Percentiles rank a stretch among this genome's conserved stretches.
These are phyloP conservation scores for Eueremaeus valkanovi DNA, from an alignment of 2,888 invertebrate genomes.

Conservation along the genomic window DNA sequence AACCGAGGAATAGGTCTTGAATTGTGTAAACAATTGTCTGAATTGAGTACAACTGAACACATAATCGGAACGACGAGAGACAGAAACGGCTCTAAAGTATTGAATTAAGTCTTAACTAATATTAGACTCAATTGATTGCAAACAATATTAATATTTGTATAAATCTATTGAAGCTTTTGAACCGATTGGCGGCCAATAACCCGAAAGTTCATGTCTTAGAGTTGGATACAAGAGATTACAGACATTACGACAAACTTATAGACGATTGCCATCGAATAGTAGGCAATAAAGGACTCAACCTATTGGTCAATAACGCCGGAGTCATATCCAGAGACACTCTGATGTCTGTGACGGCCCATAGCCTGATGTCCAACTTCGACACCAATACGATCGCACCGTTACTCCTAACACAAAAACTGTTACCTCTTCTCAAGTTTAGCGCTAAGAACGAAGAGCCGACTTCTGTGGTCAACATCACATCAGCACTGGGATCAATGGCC, in stretches of 20 bases:
- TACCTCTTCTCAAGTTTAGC: conserved; percentile 58
- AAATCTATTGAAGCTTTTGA: conserved; percentile 60
- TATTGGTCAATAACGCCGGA: conserved; percentile 84
- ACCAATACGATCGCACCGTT: conserved; percentile 77
- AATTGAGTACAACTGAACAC: conserved; percentile 57
- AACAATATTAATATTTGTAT: not conserved
- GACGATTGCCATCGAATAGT: conserved; percentile 56
- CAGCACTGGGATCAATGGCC: conserved; percentile 72
- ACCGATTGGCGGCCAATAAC: conserved; percentile 60
- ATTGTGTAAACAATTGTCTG: conserved; percentile 63
- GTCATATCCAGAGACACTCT: conserved; percentile 70
- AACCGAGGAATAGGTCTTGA: conserved; percentile 86
- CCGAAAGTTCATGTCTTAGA: conserved; percentile 65
- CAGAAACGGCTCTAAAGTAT: not conserved
- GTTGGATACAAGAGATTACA: conserved; percentile 45
- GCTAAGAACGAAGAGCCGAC: conserved; percentile 61
- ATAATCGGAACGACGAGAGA: conserved; percentile 65
- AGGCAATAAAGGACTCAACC: conserved; percentile 68
- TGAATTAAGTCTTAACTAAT: no score
- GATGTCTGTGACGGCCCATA: conserved; percentile 65
- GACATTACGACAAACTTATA: conserved; percentile 31
- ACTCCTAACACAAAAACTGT: conserved; percentile 71
- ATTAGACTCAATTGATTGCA: not conserved
- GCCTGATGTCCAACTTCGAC: conserved; percentile 65
- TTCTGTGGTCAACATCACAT: conserved; percentile 75